Base-by-base conservation (phyloP, 92 coral and sea anemone genomes). In the Meandrina meandrites region DNA sequence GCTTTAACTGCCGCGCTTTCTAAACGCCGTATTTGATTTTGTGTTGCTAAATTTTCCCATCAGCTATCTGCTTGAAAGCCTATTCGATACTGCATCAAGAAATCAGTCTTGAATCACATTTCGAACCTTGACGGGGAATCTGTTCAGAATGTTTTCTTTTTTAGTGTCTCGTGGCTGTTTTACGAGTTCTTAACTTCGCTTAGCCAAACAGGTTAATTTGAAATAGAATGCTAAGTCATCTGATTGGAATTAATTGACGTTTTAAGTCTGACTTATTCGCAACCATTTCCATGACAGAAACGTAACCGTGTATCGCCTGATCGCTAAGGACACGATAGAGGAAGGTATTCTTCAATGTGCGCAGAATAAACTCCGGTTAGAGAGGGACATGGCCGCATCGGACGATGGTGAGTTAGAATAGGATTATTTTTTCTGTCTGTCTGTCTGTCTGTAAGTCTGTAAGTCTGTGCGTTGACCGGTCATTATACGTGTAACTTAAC, bases 341-440 rank as follows among this genome's bases (percentile, higher is more conserved):
- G 95, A 92, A 72, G 94, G 95, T 22, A 92, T 97, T 58, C 82
- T 97, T 48, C 96, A 87, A 64, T 94, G 97, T 50, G 98, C 99
- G 24, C 88, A 95, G 80, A 91, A 83, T 54, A 97, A 97, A 40
- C 92, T 97, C 37, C 89, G 90, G 70, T 89, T 97, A 18, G 98
- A 97, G 75, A 91, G 91, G 74, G 99, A 97, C 82, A 93, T 97
- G 68, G 96, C 97, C 16, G 81, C 87, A 17, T 66, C 89, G 34
- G 93, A 91, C 21, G 81, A 88, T 37, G 94, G 96, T 92, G 68
- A 79, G 90, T 64, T 12, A 17, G 2, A n/a, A 40, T 22, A 0
- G 3, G 0, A 48, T 34, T 28, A 32, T 45, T 35, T 21, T 18
- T 5, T 28, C 36, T 68, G 14, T 6, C 36, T 11, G 35, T 68